Conservation (phyloP, 2,888 invertebrate species). For the Tetranychus truncatus region DNA sequence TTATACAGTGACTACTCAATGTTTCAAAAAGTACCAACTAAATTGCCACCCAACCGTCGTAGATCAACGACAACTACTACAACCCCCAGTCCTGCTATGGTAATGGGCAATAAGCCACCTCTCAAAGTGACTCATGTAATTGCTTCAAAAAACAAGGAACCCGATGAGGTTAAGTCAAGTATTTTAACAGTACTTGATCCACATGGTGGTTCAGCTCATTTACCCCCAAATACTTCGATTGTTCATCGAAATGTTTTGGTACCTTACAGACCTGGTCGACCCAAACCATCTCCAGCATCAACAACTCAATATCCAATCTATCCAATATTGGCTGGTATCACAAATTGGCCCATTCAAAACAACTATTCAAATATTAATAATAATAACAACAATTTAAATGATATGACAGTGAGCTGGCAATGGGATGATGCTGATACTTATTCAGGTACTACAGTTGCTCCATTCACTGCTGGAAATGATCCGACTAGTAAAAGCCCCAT, state of each 20-base stretch:
- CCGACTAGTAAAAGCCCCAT: constrained; percentile 1
- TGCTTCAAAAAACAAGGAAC: constrained; percentile 17
- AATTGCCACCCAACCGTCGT: background rate
- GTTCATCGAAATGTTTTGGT: constrained; percentile 25
- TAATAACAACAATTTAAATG: constrained; percentile 3
- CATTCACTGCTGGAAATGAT: background rate
- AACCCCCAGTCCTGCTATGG: background rate
- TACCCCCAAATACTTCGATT: constrained; percentile 24
- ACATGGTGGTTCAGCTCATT: constrained; percentile 10
- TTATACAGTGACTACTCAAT: background rate
- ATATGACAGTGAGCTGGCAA: background rate
- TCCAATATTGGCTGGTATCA: constrained; percentile 18
- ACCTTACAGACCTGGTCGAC: constrained; percentile 22
- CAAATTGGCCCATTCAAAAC: constrained; percentile 15
- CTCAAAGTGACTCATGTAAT: background rate
- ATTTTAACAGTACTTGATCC: constrained; percentile 24
- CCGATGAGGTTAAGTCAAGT: constrained; percentile 23
- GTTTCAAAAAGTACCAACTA: background rate
- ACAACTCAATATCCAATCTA: constrained; percentile 20
- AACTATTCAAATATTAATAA: background rate
- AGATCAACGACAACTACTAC: background rate
- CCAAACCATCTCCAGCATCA: constrained; percentile 14
- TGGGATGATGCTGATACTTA: background rate
- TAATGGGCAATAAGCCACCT: background rate
- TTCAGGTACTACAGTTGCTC: background rate